phyloP scores from a whole-genome alignment of 2,113 vertebrate species.

The Oxygymnocypris stewartii region DNA sequence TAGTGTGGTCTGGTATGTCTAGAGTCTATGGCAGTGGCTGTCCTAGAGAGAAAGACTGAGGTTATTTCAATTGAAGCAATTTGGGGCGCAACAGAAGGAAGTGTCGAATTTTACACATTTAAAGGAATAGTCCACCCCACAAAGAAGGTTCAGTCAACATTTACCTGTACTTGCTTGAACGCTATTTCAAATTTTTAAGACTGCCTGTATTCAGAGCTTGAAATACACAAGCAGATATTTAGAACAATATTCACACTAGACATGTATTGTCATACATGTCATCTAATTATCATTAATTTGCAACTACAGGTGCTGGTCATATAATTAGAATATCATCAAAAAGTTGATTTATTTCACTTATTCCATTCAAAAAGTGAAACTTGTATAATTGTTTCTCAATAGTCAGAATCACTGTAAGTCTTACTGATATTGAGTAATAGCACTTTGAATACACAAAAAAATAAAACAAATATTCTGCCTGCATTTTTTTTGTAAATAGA shows the following conservation, averaged over 20 bases:
- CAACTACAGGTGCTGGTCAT: no score
- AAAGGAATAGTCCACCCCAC: background rate
- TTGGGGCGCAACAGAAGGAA: background rate
- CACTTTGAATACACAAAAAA: no score
- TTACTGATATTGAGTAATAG: no score
- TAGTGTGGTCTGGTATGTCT: constrained; percentile 36
- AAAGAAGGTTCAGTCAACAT: background rate
- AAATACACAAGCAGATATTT: background rate
- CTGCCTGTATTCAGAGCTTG: background rate
- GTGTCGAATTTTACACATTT: background rate
- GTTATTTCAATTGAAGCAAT: background rate
- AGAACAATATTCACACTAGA: background rate
- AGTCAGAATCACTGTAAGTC: no score
- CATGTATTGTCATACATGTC: background rate
- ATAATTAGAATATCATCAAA: no score
- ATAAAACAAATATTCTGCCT: no score
- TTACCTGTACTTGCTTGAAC: background rate
- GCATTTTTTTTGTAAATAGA: no score
- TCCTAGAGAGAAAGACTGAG: background rate
- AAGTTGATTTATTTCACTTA: no score
- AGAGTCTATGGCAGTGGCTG: background rate
- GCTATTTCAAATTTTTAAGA: background rate
- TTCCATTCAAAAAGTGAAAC: no score
- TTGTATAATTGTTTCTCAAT: no score
- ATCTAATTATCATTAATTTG: no score